These are phyloP conservation scores for Orthonevra nobilis DNA, from an alignment of 2,888 invertebrate genomes.

Conservation along the genomic window DNA sequence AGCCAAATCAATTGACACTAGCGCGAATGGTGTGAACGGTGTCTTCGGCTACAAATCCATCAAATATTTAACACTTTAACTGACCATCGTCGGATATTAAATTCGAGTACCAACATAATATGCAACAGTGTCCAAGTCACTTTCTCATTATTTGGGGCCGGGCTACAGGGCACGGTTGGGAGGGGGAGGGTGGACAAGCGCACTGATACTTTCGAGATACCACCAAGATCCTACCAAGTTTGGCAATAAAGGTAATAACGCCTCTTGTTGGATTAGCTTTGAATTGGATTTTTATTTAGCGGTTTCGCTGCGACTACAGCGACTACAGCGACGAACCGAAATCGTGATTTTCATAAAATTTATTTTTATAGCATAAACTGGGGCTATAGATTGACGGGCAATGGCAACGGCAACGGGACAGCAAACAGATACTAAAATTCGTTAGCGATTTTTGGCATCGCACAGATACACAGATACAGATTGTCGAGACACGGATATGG, in stretches of 20 bases:
- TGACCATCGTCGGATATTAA: not conserved
- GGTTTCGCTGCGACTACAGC: constrained; percentile 30
- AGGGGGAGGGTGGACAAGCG: too few relatives aligned
- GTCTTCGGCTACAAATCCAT: constrained; percentile 56
- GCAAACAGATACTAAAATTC: constrained; percentile 47
- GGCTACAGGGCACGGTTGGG: too few relatives aligned
- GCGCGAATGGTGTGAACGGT: too few relatives aligned
- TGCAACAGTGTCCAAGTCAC: constrained; percentile 26
- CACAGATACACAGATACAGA: constrained; percentile 5
- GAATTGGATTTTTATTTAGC: constrained; percentile 27
- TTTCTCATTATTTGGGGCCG: constrained; percentile 57
- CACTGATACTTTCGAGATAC: constrained; percentile 27
- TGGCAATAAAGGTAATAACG: constrained; percentile 42
- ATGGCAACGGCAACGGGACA: constrained; percentile 51
- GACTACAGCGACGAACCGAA: constrained; percentile 45
- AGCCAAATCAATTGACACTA: not conserved
- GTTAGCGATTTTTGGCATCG: constrained; percentile 53
- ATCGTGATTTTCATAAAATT: constrained; percentile 70
- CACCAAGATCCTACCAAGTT: too few relatives aligned
- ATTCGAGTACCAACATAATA: constrained; percentile 5
- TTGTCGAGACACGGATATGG: too few relatives aligned
- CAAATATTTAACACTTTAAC: constrained; percentile 42
- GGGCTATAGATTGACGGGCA: constrained; percentile 67
- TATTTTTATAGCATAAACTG: constrained; percentile 67
- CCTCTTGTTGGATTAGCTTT: constrained; percentile 39